Conservation (phyloP, 2,888 invertebrate species). For the Pedicia rivosa region DNA sequence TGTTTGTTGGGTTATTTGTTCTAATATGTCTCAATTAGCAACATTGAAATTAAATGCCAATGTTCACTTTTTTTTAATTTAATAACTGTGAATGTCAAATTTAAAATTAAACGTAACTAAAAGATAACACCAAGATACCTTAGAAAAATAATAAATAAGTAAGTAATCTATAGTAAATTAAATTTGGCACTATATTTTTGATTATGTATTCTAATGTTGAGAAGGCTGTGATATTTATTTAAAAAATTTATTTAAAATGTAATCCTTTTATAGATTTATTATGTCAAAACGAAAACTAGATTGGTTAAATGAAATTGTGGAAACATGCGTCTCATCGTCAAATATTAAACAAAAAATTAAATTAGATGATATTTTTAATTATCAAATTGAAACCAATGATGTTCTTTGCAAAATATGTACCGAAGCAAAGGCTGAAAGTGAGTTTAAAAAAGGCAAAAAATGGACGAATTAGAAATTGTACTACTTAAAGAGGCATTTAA, state of each 20-base stretch:
- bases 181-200: not conserved
- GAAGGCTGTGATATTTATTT: not conserved
- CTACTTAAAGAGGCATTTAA: conserved; percentile 5
- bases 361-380: conserved; percentile 6
- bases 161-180: not conserved
- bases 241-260: conserved; percentile 2
- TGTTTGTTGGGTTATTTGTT: too few species aligned
- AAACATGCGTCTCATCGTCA: conserved; percentile 2
- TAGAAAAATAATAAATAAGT: not conserved
- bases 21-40: too few species aligned
- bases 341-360: conserved; percentile 4
- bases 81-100: too few species aligned
- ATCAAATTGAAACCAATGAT: conserved; percentile 4
- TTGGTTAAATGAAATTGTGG: conserved; percentile 5
- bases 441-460: not conserved
- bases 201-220: conserved; percentile 2
- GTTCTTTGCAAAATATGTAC: conserved; percentile 6
- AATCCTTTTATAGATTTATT: conserved; percentile 3
- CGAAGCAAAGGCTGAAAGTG: conserved; percentile 4
- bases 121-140: too few species aligned
- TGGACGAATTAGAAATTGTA: not conserved
- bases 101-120: not conserved
- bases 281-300: conserved; percentile 5
- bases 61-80: too few species aligned
- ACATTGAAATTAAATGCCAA: too few species aligned